A percentile compares a stretch with the other conserved stretches of the same genome.
phyloP scores from a whole-genome alignment of 2,888 invertebrate genomes.

The Ormyrus pomaceus region DNA sequence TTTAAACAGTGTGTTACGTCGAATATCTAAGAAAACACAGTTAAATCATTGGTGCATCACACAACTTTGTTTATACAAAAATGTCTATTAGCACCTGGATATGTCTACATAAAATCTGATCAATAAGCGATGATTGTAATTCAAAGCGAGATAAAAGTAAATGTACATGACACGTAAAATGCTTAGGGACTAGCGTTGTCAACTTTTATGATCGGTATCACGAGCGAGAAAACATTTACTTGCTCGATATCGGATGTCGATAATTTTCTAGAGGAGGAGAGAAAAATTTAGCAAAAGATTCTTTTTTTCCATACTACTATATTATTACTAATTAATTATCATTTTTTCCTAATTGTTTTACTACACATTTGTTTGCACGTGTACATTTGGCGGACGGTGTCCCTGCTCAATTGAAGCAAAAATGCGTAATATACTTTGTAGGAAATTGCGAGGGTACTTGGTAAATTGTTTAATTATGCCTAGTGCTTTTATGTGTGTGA shows the following conservation, averaged over 20 bases:
- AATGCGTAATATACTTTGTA: slow-evolving; percentile 52
- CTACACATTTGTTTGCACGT: slow-evolving; percentile 67
- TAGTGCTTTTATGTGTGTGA: slow-evolving; percentile 48
- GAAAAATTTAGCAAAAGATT: slow-evolving; percentile 51
- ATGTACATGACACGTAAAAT: slow-evolving; percentile 28
- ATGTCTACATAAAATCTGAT: slow-evolving; percentile 25
- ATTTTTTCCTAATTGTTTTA: slow-evolving; percentile 61
- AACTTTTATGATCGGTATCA: slow-evolving; percentile 12
- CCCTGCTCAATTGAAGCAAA: slow-evolving; percentile 47
- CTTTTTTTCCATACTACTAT: slow-evolving; percentile 47
- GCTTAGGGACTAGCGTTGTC: slow-evolving; percentile 13
- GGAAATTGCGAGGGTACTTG: slow-evolving; percentile 46
- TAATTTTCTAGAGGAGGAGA: slow-evolving; percentile 35
- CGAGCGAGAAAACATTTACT: neutral
- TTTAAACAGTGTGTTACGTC: slow-evolving; percentile 34
- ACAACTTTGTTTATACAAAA: slow-evolving; percentile 43
- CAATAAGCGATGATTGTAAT: slow-evolving; percentile 22
- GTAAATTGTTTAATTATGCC: slow-evolving; percentile 49
- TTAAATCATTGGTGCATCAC: slow-evolving; percentile 36
- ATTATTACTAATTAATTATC: slow-evolving; percentile 45
- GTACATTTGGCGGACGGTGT: slow-evolving; percentile 65
- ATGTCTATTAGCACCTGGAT: slow-evolving; percentile 33
- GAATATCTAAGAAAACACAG: slow-evolving; percentile 36
- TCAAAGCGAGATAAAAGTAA: slow-evolving; percentile 18
- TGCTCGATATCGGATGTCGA: slow-evolving; percentile 7